A percentile compares a stretch with the other conserved stretches of the same genome.
Evolutionary conservation across 2,888 invertebrate genomes (phyloP).

Genomic region (Thera obeliscata): DNA sequence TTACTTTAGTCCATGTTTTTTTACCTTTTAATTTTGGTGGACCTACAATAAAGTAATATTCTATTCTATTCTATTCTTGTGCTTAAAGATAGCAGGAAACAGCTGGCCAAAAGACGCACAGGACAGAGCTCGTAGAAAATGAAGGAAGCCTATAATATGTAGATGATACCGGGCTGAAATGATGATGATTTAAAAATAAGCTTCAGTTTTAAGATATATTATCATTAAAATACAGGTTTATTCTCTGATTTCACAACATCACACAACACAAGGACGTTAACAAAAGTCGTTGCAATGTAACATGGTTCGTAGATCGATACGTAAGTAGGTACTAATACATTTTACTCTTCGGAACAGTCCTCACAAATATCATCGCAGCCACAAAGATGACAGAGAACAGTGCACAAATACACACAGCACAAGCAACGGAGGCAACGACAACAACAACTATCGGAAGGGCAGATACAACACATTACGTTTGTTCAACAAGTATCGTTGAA

Average conservation of each 20-base stretch:
- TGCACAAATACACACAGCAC: constrained; percentile 47
- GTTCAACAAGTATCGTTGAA: constrained; percentile 7
- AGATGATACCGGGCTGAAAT: no score
- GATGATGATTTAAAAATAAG: neutral
- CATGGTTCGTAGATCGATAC: neutral
- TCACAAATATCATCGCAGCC: constrained; percentile 46
- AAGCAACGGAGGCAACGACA: constrained; percentile 49
- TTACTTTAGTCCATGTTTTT: no score
- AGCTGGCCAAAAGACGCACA: no score
- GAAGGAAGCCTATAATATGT: no score
- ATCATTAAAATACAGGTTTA: neutral
- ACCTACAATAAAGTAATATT: no score
- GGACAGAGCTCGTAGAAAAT: no score
- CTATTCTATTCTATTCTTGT: no score
- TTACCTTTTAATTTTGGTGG: no score
- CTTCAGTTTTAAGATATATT: neutral
- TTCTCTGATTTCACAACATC: neutral
- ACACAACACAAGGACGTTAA: neutral
- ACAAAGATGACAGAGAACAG: constrained; percentile 49
- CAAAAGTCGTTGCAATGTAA: constrained; percentile 4
- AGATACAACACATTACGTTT: constrained; percentile 54
- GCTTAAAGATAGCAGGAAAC: no score
- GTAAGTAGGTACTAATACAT: neutral
- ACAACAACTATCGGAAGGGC: constrained; percentile 39
- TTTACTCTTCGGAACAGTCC: constrained; percentile 23